Conservation (phyloP, 2,888 invertebrate species). For the Trachelus stipa region DNA sequence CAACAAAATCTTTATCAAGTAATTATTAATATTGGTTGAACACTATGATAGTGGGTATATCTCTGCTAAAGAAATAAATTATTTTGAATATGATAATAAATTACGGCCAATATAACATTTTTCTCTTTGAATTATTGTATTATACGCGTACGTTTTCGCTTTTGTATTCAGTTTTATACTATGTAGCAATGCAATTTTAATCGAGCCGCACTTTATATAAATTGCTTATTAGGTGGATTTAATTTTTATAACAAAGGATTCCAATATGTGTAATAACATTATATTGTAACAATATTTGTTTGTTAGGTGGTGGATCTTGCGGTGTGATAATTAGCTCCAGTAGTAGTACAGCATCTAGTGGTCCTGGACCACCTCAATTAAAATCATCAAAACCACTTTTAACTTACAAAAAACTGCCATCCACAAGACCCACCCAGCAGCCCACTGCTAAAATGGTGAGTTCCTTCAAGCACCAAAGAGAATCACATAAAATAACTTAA, state of each 20-base stretch:
- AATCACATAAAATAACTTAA: not conserved
- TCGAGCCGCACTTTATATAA: not conserved
- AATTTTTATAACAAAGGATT: not conserved
- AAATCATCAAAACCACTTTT: slow-evolving; percentile 39
- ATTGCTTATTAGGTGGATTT: not conserved
- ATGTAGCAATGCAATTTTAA: not conserved
- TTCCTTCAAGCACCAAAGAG: not conserved
- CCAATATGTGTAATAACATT: not conserved
- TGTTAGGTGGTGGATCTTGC: slow-evolving; percentile 23
- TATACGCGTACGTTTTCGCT: not conserved
- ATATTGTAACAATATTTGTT: not conserved
- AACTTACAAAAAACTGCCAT: slow-evolving; percentile 49
- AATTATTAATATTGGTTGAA: slow-evolving; percentile 7
- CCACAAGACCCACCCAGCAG: slow-evolving; percentile 49
- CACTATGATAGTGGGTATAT: not conserved
- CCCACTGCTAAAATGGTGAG: slow-evolving; percentile 52
- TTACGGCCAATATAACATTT: not conserved
- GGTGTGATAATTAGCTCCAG: slow-evolving; percentile 42
- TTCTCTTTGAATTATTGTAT: too few species aligned
- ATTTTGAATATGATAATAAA: not conserved
- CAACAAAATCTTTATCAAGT: slow-evolving; percentile 24
- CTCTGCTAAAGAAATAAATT: not conserved
- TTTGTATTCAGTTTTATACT: not conserved
- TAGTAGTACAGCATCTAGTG: slow-evolving; percentile 46
- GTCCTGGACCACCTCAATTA: slow-evolving; percentile 53